Base-by-base conservation (phyloP, 2,888 invertebrate genomes). In the Perdita meconis region DNA sequence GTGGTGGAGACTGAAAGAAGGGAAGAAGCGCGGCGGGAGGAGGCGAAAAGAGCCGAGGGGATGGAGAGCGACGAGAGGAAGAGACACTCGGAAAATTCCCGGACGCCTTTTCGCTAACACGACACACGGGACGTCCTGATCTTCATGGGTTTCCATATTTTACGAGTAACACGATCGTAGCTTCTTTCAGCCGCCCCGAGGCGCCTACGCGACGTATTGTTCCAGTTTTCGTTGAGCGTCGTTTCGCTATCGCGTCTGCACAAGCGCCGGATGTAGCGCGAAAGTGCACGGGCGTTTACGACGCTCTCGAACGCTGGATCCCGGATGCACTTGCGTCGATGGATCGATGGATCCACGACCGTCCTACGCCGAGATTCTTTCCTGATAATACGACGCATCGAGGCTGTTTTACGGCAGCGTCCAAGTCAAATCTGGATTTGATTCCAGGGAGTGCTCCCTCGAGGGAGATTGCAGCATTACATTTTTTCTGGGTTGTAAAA, bases 71-170 rank as follows among this genome's bases (percentile, higher is more conserved):
- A 10, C n/a, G n/a, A n/a, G n/a, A 50, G 50, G 50, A 63, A 34
- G 42, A 70, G 61, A 59, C 42, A 59, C 38, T 61, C 38, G 53
- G 75, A 55, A 77, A 85, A 78, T 75, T 75, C 76, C 72, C 64
- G 65, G 70, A 65, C 73, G 79, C 63, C 75, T 83, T 85, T 85
- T 78, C 86, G 86, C 81, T 83, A 78, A 83, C 85, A 76, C 59
- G 69, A 81, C 80, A 75, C 76, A 77, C 75, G 72, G 53, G 10
- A 19, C 19, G 47, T 66, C 55, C 70, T 76, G 84, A 83, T 85
- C 86, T 85, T 85, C 83, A 85, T 85, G 80, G 84, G 80, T 69
- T 83, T 83, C 80, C 81, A 85, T 86, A 85, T 85, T 85, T 85
- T 83, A 85, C 81, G 81, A 83, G 81, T 65, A 76, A 74, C 78